Conservation (phyloP, 1,140 invertebrate species). For the Heliothis subflexa region DNA sequence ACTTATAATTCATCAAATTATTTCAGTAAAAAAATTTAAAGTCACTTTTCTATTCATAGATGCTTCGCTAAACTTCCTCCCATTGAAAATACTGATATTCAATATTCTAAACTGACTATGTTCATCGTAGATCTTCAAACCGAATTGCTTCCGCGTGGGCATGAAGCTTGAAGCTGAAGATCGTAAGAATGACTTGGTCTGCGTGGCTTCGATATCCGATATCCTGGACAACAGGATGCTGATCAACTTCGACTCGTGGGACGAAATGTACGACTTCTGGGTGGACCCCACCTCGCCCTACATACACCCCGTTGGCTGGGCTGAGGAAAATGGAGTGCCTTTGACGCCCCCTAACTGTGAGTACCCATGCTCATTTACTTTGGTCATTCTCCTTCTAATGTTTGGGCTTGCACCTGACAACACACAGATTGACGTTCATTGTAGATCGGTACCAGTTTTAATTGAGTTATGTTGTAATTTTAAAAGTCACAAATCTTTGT, state of each 20-base stretch:
- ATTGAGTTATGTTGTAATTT: too few species aligned
- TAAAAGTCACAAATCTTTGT: too few species aligned
- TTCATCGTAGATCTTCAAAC: slow-evolving; percentile 88
- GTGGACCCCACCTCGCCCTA: slow-evolving; percentile 95
- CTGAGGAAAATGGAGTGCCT: slow-evolving; percentile 91
- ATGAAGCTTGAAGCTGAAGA: slow-evolving; percentile 99
- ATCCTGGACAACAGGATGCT: slow-evolving; percentile 94
- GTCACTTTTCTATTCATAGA: too few species aligned
- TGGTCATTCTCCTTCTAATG: neutral
- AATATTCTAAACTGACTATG: neutral
- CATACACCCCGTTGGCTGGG: slow-evolving; percentile 98
- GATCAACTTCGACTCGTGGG: slow-evolving; percentile 98
- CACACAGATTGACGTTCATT: too few species aligned
- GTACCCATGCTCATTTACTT: slow-evolving; percentile 59
- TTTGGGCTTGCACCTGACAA: too few species aligned
- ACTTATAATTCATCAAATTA: too few species aligned
- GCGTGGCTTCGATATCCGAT: slow-evolving; percentile 95
- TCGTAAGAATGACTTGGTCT: slow-evolving; percentile 94
- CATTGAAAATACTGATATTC: too few species aligned
- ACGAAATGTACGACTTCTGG: slow-evolving; percentile 98
- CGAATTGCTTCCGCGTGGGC: slow-evolving; percentile 93
- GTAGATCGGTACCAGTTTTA: too few species aligned
- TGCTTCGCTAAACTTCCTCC: too few species aligned
- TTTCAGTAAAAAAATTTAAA: too few species aligned
- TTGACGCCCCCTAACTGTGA: slow-evolving; percentile 95